These are phyloP conservation scores for Ophioderma brevispina DNA, from an alignment of 35 echinoderm and acorn worm genomes.

Conservation along the genomic window DNA sequence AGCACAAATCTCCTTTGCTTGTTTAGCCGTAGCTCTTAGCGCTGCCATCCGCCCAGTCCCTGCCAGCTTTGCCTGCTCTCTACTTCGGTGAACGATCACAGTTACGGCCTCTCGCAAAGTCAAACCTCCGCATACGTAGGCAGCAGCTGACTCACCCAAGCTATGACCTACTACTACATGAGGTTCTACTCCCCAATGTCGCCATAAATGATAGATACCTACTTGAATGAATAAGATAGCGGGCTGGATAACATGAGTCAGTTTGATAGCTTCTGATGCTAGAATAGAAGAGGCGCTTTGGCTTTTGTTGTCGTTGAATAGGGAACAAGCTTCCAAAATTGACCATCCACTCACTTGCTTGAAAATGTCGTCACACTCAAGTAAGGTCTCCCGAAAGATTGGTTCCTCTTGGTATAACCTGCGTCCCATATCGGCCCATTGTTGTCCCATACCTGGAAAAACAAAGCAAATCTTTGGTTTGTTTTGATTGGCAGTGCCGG, in stretches of 20 bases:
- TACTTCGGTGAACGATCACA: constrained; percentile 81
- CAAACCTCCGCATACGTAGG: constrained; percentile 89
- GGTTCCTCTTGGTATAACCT: constrained; percentile 77
- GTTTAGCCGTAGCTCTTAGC: constrained; percentile 65
- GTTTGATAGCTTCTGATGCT: constrained; percentile 6
- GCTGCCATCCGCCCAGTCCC: constrained; percentile 95
- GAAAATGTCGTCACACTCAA: constrained; percentile 85
- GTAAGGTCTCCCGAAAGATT: constrained; percentile 56
- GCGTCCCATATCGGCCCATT: constrained; percentile 92
- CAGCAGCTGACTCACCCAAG: constrained; percentile 89
- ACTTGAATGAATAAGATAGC: constrained; percentile 87
- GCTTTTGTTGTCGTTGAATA: neutral
- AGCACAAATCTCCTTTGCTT: constrained; percentile 66
- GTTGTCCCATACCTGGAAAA: constrained; percentile 95
- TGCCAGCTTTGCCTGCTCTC: constrained; percentile 79
- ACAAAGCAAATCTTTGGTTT: constrained; percentile 88
- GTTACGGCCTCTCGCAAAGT: constrained; percentile 75
- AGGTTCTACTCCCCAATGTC: constrained; percentile 80
- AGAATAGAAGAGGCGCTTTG: neutral
- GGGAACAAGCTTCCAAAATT: constrained; percentile 29
- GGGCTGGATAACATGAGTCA: constrained; percentile 85
- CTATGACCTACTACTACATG: constrained; percentile 89
- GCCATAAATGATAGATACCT: constrained; percentile 65
- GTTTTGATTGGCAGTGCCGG: constrained; percentile 4
- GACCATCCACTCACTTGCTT: constrained; percentile 90